A percentile compares a stretch with the other conserved stretches of the same genome.
Conservation (phyloP, 2,113 vertebrate species). For the Cynoglossus semilaevis region DNA sequence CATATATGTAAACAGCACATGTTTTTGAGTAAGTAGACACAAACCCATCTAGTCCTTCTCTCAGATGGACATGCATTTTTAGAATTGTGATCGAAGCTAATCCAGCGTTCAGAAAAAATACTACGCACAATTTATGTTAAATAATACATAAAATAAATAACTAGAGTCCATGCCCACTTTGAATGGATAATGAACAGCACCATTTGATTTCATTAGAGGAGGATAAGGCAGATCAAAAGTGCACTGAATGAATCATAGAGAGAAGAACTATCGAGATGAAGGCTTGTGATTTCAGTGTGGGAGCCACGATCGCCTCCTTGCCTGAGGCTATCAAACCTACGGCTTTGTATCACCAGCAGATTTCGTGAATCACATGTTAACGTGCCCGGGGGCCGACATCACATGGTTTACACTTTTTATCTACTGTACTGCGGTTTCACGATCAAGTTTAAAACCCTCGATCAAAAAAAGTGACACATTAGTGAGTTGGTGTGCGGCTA, state of each 20-base stretch:
- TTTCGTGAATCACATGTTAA: constrained; percentile 58
- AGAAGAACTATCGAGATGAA: constrained; percentile 1
- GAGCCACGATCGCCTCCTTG: constrained; percentile 40
- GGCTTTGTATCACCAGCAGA: constrained; percentile 17
- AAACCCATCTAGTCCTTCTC: no score
- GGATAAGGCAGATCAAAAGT: neutral
- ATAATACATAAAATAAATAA: no score
- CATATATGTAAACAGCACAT: no score
- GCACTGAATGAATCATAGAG: constrained; percentile 6
- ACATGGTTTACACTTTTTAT: constrained; percentile 41
- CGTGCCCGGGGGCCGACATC: constrained; percentile 6
- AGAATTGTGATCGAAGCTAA: no score
- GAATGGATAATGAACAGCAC: no score
- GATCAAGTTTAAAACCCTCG: constrained; percentile 35
- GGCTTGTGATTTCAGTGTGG: constrained; percentile 21
- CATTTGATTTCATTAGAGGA: no score
- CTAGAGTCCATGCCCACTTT: no score
- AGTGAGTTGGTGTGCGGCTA: no score
- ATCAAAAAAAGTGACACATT: constrained; percentile 33
- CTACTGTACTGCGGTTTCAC: constrained; percentile 22
- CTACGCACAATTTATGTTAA: no score
- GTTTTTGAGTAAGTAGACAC: no score
- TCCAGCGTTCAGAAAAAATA: no score
- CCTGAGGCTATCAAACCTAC: constrained; percentile 25
- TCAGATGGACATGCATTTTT: no score